Evolutionary conservation across 1,140 invertebrate genomes (phyloP), one percentile per base, ranked within the genome.

Genomic region (Trachymyrmex septentrionalis): DNA sequence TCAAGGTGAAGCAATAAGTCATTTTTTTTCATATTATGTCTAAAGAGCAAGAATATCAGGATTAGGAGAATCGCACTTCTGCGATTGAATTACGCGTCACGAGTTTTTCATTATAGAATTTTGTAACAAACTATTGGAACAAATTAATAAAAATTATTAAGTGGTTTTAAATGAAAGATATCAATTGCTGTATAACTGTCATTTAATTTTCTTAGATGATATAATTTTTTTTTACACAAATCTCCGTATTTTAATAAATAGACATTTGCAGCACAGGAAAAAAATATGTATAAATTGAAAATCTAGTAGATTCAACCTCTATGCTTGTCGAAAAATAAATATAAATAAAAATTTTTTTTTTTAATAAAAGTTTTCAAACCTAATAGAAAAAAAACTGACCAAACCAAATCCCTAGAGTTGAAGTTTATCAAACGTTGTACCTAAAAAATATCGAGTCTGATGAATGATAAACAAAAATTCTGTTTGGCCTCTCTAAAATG

Each of bases 1-100:
- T 71, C 75, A 81, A 89, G 84, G 55, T 63, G 50, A 53, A 72
- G 57, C 12, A 44, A 19, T n/a, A 55, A n/a, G 6, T 38, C 38
- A 21, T 30, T 63, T 73, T n/a, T 69, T 44, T 24, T 69, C 21
- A 14, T 50, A 48, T 69, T 50, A 50, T 4, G 19, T 66, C 19
- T 14, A 44, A 67, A 67, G n/a, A 4, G 5, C n/a, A 67, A 67
- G 19, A 21, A 77, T 19, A 77, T 27, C 16, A 30, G 16, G 24
- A 78, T 24, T 61, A 44, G 14, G 3, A 2, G 27, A 78, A 50
- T 66, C 24, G 3, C 6, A 50, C 10, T 34, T 55, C 48, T 19
- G 16, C 24, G 21, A 24, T 57, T 16, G 21, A 59, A 61, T 38
- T 34, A 7, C 7, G 1, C 55, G 10, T 63, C 14, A 27, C 14